phyloP scores from a whole-genome alignment of 2,888 invertebrate species.

The Crocallis elinguaria region DNA sequence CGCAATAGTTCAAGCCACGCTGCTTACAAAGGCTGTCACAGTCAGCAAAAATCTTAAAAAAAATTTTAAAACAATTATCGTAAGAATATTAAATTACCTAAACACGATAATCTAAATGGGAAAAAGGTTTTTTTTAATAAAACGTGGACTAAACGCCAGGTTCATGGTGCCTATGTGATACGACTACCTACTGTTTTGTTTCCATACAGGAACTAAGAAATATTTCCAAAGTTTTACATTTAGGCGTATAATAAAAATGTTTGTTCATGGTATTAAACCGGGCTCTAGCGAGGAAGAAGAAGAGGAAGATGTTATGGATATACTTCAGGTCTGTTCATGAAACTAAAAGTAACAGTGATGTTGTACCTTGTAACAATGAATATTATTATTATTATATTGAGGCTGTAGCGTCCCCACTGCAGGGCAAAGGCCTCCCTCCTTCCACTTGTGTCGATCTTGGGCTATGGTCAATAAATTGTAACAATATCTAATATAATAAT shows the following conservation, averaged over 20 bases:
- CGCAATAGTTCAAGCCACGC: slow-evolving; percentile 52
- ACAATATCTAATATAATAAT: no score
- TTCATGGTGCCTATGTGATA: not conserved
- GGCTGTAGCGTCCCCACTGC: no score
- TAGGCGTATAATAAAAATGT: slow-evolving; percentile 64
- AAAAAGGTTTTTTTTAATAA: not conserved
- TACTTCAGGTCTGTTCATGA: slow-evolving; percentile 67
- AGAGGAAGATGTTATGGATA: slow-evolving; percentile 84
- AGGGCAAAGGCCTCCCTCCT: no score
- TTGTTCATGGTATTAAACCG: slow-evolving; percentile 82
- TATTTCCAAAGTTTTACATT: not conserved
- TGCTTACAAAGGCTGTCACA: slow-evolving; percentile 44
- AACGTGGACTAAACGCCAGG: not conserved
- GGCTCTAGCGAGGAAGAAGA: slow-evolving; percentile 85
- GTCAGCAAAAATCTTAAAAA: not conserved
- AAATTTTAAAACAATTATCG: slow-evolving; percentile 1
- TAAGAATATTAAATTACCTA: not conserved
- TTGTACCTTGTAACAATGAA: no score
- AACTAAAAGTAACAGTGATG: no score
- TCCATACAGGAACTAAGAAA: not conserved
- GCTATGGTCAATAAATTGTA: no score
- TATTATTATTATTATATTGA: no score
- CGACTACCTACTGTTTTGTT: not conserved
- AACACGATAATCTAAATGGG: not conserved
- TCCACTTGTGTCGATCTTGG: no score